Base-by-base conservation (phyloP, 1,140 invertebrate genomes). In the Cyclargus thomasi region DNA sequence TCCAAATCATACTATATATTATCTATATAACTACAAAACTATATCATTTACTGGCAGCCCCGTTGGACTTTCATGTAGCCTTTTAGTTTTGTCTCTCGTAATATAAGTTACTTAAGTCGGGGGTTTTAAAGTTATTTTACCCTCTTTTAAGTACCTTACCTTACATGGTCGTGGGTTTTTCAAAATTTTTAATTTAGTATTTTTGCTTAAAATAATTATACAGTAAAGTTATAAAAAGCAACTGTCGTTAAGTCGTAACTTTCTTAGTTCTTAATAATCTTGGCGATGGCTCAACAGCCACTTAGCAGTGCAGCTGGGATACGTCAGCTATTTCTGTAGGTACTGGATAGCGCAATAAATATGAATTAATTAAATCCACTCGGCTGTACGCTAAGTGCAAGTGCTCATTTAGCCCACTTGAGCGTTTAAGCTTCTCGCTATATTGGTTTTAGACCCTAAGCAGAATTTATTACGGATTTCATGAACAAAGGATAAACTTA, bases 381-480 rank as follows among this genome's bases (percentile, higher is more conserved):
- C 55, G 20, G 17, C 55, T 21, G 55, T 20, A 20, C 55, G 55
- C 8, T 59, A 20, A 59, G 55, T 59, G 55, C 17, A 59, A 59
- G 55, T 59, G 5, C 18, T 59, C 55, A 59, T 59, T 59, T 21
- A 59, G 55, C 18, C 55, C 55, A 59, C 55, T 59, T 59, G 55
- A 59, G 20, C 55, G 17, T 59, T 20, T 47, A 47, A 47, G 39
- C 39, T 47, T 47, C 10, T 47, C 39, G 14, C 10, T 47, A 14
- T 47, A 47, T 47, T 47, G 14, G 39, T 47, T 47, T 47, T 47
- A 2, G 39, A 8, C 39, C 0, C 1, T 47, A 47, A 16, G 0
- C 39, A 47, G 39, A 47, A 3, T 66, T 18, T 14, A 77, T 94
- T 39, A 86, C 89, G 63, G 95, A 29, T 29, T 29, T 29, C 29